Conservation (phyloP, 2,797 vertebrate genomes). For the Hydrophis major region DNA sequence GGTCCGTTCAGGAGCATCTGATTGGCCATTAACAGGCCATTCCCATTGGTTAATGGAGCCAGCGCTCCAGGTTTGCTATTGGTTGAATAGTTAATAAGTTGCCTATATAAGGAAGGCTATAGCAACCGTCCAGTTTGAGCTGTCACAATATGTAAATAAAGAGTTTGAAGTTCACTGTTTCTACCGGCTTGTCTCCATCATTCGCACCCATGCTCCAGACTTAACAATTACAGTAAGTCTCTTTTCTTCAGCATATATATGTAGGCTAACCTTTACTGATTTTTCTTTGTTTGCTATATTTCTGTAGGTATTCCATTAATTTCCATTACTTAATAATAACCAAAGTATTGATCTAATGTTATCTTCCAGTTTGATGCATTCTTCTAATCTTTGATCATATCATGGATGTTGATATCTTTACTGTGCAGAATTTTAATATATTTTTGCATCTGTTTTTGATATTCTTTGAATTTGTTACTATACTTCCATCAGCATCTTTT, state of each 20-base stretch:
- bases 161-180: no score
- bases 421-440: not conserved
- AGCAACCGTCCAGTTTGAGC: no score
- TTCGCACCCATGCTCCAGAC: no score
- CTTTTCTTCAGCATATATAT: not conserved
- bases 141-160: no score
- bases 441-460: not conserved
- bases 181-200: no score
- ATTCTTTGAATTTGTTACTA: not conserved
- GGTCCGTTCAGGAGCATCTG: no score
- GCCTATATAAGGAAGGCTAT: no score
- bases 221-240: not conserved
- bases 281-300: not conserved
- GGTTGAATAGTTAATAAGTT: no score
- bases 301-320: not conserved
- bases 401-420: not conserved
- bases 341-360: not conserved
- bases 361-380: not conserved
- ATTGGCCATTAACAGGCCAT: no score
- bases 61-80: no score
- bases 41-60: no score
- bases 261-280: not conserved
- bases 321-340: not conserved
- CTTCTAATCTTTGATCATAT: not conserved
- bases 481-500: not conserved